phyloP scores from a whole-genome alignment of 2,113 vertebrate genomes.

The Coryphaenoides rupestris region DNA sequence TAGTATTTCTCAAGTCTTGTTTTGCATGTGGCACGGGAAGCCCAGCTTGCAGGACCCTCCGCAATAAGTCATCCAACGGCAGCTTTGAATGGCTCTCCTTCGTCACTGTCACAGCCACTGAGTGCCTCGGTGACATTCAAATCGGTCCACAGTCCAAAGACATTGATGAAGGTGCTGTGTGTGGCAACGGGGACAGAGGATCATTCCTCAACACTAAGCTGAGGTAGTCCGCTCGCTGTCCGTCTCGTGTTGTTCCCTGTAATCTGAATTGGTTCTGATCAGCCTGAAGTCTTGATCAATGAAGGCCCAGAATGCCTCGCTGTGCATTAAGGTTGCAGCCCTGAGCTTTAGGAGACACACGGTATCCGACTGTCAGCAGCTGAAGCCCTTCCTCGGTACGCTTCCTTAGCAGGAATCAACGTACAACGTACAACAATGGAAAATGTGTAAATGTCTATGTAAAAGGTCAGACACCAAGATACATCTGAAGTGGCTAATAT shows the following conservation, averaged over 20 bases:
- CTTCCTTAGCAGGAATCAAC: too few relatives aligned
- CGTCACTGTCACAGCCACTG: slow-evolving; percentile 62
- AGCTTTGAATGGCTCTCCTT: slow-evolving; percentile 54
- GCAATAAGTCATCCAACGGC: slow-evolving; percentile 65
- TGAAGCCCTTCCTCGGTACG: too few relatives aligned
- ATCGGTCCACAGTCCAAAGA: slow-evolving; percentile 50
- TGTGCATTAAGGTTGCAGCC: not conserved
- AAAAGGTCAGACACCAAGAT: too few relatives aligned
- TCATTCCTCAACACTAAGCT: slow-evolving; percentile 40
- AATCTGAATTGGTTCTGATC: slow-evolving; percentile 59
- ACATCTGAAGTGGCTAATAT: too few relatives aligned
- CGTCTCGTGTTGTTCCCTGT: slow-evolving; percentile 37
- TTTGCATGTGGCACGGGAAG: slow-evolving; percentile 57
- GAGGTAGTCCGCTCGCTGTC: slow-evolving; percentile 46
- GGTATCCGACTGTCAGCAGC: not conserved
- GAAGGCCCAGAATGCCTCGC: slow-evolving; percentile 58
- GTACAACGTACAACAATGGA: too few relatives aligned
- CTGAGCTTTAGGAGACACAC: not conserved
- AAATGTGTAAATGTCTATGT: too few relatives aligned
- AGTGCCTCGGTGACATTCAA: slow-evolving; percentile 59
- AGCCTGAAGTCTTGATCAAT: slow-evolving; percentile 59
- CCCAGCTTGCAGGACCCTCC: slow-evolving; percentile 40
- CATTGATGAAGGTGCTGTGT: slow-evolving; percentile 58
- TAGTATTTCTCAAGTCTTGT: slow-evolving; percentile 50
- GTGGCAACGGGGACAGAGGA: slow-evolving; percentile 25